Evolutionary conservation across 2,888 invertebrate genomes (phyloP), one percentile per base, ranked within the genome.

Genomic region (Bembecia ichneumoniformis): DNA sequence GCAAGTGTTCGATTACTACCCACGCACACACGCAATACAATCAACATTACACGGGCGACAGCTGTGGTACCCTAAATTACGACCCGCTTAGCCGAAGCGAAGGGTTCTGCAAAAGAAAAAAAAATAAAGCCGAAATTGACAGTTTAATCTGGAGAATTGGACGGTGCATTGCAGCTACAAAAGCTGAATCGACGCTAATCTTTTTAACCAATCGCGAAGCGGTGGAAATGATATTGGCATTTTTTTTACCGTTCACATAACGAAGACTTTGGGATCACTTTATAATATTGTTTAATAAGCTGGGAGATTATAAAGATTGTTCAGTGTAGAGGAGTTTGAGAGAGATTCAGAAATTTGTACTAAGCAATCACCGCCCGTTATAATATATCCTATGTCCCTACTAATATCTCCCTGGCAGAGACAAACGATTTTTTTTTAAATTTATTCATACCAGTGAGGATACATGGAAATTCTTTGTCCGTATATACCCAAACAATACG

Each of bases 51-150:
- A 68, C 69, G 73, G 65, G 76, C 63, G 71, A 70, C 86, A 86
- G 86, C 82, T 86, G 86, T 62, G 74, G 74, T 72, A 68, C 77
- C 77, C 81, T 81, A 80, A 82, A 80, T 80, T 82, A 82, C 77
- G 74, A 65, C 66, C 58, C 77, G 72, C 73, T 80, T 76, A 70
- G 69, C 67, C 64, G 68, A 63, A 71, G 68, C 72, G 72, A 75
- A 79, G 82, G 83, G 79, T 72, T 69, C 73, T 64, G 51, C 47
- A 16, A 59, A 64, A 70, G 66, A 71, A 70, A 61, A 59, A 59
- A 62, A 71, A 65, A 74, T 65, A 62, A 66, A 66, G 64, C 65
- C 63, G 64, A 68, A 78, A 82, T 82, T 82, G 82, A 77, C 80
- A 82, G 77, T 81, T 80, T 79, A 82, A 82, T 79, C 77, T 72